Base-by-base conservation (phyloP, 1,140 invertebrate genomes). In the Ruditapes philippinarum region DNA sequence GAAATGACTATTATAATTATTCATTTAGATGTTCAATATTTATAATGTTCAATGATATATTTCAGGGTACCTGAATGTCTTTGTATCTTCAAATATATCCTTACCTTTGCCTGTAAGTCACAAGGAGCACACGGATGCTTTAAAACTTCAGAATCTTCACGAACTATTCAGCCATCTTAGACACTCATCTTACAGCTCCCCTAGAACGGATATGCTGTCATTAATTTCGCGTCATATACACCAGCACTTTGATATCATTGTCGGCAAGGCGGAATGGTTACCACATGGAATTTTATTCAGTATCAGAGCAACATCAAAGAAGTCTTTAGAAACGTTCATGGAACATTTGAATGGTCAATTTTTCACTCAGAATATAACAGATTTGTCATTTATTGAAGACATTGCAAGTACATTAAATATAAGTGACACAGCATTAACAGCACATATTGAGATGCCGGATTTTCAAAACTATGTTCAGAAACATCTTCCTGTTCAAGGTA, bases 11-110 rank as follows among this genome's bases (percentile, higher is more conserved):
- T n/a, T n/a, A n/a, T n/a, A n/a, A n/a, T n/a, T n/a, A n/a, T n/a
- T n/a, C n/a, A n/a, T n/a, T n/a, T n/a, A n/a, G n/a, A n/a, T n/a
- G n/a, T n/a, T n/a, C n/a, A n/a, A n/a, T n/a, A 11, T 49, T 49
- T 11, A 49, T 49, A 17, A 17, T 49, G 7, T 11, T 49, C 17
- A 11, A 49, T 49, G 45, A 49, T 49, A 54, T 54, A 54, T 78
- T 79, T 38, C 45, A 81, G 79, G 79, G 42, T 65, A 62, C 9
- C n/a, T 81, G 1, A 45, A 62, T 42, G 60, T 65, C 4, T 45
- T 81, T 7, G 79, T 81, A 3, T 62, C 79, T n/a, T 38, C 79
- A 62, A 81, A 81, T 40, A 42, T 81, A n/a, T 81, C 79, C 7
- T 25, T 81, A 28, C 54, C 54, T 7, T 11, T 33, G 22, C 5